A percentile compares a stretch with the other conserved stretches of the same genome.
Evolutionary conservation across 2,888 invertebrate genomes (phyloP).

Genomic region (Cryptocephalus moraei): DNA sequence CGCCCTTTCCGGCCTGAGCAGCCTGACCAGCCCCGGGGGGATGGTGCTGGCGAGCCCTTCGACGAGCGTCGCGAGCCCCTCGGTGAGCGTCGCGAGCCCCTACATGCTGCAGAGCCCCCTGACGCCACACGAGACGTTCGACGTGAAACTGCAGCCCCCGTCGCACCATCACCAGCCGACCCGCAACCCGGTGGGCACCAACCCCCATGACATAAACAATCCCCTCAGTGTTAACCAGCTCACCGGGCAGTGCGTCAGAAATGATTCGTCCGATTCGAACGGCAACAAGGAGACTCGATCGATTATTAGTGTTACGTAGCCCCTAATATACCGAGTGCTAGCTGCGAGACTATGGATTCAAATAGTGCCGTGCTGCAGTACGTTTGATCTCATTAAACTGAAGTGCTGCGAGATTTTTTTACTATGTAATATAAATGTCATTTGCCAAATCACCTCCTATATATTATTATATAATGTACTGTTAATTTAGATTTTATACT

Average conservation of each 20-base stretch:
- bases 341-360: not conserved
- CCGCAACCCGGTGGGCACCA: conserved; percentile 79
- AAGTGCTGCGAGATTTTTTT: conserved; percentile 29
- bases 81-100: conserved; percentile 50
- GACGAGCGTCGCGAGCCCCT: conserved; percentile 57
- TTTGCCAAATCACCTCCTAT: conserved; percentile 39
- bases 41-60: conserved; percentile 71
- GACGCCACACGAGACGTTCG: conserved; percentile 34
- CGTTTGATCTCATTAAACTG: conserved; percentile 32
- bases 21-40: conserved; percentile 55
- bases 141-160: conserved; percentile 35
- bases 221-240: conserved; percentile 85
- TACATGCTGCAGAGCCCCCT: conserved; percentile 44
- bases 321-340: conserved; percentile 8
- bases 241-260: conserved; percentile 54
- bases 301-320: conserved; percentile 41
- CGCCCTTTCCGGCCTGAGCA: conserved; percentile 56
- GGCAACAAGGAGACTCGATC: conserved; percentile 34
- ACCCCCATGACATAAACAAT: conserved; percentile 86
- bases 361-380: conserved; percentile 19
- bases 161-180: conserved; percentile 39
- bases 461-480: conserved; percentile 7
- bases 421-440: conserved; percentile 43
- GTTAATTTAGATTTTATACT: not conserved
- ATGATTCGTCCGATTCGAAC: conserved; percentile 31